Evolutionary conservation across 2,113 vertebrate species (phyloP).

Genomic region (Pogonocichla stellata): DNA sequence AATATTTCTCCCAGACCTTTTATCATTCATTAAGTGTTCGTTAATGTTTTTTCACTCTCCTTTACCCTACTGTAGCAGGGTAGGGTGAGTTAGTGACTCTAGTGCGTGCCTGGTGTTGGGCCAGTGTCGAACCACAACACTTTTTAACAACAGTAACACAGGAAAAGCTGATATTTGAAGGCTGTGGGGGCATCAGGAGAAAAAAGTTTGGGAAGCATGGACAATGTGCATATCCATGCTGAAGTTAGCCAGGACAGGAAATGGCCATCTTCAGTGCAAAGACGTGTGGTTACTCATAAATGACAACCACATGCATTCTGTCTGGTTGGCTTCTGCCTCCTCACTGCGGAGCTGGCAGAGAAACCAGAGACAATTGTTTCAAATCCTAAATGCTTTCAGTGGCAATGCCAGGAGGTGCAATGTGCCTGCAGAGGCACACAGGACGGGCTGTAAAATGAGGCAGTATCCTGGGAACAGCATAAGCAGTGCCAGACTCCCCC

Average conservation of each 20-base stretch:
- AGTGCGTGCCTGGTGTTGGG: background rate
- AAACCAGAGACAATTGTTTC: background rate
- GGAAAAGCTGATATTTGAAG: background rate
- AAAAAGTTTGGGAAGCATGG: background rate
- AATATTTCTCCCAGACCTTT: background rate
- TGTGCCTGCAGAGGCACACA: background rate
- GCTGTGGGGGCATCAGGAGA: background rate
- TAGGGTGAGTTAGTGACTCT: background rate
- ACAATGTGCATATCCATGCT: fast-evolving
- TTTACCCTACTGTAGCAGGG: background rate
- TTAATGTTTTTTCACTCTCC: background rate
- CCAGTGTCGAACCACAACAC: background rate
- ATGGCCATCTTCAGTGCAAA: background rate
- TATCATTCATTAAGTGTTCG: background rate
- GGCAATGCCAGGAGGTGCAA: background rate
- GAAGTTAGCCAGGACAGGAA: background rate
- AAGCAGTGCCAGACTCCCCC: background rate
- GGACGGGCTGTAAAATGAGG: background rate
- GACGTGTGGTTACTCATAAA: background rate
- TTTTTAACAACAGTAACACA: background rate
- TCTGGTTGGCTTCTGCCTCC: background rate
- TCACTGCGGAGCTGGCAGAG: background rate
- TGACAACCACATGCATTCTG: background rate
- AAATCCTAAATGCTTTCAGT: background rate
- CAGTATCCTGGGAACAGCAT: background rate